Conservation (phyloP, 1,140 invertebrate genomes). For the Cherax destructor region DNA sequence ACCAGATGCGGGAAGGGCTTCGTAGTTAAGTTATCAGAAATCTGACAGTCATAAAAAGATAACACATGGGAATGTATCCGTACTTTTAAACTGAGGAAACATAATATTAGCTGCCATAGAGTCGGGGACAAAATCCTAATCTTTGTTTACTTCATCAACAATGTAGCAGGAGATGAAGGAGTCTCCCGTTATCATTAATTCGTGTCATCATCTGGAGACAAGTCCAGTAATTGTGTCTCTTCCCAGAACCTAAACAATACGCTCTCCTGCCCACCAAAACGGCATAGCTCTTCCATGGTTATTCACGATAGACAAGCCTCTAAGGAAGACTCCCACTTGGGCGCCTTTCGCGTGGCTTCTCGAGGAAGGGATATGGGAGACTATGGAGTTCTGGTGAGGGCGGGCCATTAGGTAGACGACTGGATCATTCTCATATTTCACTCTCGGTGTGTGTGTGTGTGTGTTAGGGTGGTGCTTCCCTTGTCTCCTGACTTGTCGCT, state of each 20-base stretch:
- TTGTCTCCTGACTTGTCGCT: background rate
- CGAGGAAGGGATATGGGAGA: background rate
- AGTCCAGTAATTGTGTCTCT: background rate
- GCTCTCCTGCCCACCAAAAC: background rate
- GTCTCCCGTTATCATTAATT: slow-evolving; percentile 3
- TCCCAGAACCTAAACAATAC: background rate
- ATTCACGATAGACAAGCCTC: background rate
- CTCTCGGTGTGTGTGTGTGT: background rate
- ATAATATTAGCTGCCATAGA: too few species aligned
- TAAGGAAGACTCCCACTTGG: background rate
- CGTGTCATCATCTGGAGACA: slow-evolving; percentile 11
- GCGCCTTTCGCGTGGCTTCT: background rate
- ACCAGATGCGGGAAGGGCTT: too few species aligned
- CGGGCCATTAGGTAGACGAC: background rate
- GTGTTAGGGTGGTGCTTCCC: background rate
- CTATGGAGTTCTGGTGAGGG: background rate
- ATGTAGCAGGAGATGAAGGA: too few species aligned
- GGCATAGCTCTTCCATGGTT: background rate
- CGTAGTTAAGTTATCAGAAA: too few species aligned
- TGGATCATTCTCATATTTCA: background rate
- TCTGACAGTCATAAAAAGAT: too few species aligned
- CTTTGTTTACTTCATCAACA: too few species aligned
- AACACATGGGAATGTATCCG: too few species aligned
- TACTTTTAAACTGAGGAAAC: too few species aligned
- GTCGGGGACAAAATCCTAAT: too few species aligned